Evolutionary conservation across 2,797 vertebrate species (phyloP).

Genomic region (Tolypeutes matacus): DNA sequence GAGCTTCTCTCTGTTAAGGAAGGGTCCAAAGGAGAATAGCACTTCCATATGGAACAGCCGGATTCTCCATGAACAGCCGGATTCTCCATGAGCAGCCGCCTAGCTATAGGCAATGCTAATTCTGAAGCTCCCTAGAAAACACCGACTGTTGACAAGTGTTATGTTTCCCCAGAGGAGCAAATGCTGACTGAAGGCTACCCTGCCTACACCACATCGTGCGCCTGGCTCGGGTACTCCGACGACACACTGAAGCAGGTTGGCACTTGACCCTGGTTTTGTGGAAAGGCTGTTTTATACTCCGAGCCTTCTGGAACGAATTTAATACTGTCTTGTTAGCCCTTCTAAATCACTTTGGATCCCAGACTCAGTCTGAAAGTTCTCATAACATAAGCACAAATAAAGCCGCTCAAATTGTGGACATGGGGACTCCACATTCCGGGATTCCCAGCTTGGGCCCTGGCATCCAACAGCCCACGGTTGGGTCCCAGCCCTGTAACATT

Average conservation of each 20-base stretch:
- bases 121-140: neutral
- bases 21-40: neutral
- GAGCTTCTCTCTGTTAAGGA: neutral
- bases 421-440: neutral
- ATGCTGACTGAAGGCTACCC: slow-evolving; percentile 90
- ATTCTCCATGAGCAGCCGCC: neutral
- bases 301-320: neutral
- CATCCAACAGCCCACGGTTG: neutral
- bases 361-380: neutral
- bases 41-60: neutral
- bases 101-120: neutral
- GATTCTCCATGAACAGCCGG: no score
- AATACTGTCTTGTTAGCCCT: neutral
- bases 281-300: neutral
- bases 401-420: neutral
- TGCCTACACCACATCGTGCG: slow-evolving; percentile 91
- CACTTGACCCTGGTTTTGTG: neutral
- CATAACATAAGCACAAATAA: neutral
- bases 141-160: neutral
- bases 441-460: neutral
- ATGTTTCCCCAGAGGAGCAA: slow-evolving; percentile 87
- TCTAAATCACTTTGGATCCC: neutral
- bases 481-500: neutral
- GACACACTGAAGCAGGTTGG: slow-evolving; percentile 88
- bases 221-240: slow-evolving; percentile 90